Percentiles rank a stretch among this genome's conserved stretches.
phyloP scores from a whole-genome alignment of 2,113 vertebrate genomes.

The Channa argus region DNA sequence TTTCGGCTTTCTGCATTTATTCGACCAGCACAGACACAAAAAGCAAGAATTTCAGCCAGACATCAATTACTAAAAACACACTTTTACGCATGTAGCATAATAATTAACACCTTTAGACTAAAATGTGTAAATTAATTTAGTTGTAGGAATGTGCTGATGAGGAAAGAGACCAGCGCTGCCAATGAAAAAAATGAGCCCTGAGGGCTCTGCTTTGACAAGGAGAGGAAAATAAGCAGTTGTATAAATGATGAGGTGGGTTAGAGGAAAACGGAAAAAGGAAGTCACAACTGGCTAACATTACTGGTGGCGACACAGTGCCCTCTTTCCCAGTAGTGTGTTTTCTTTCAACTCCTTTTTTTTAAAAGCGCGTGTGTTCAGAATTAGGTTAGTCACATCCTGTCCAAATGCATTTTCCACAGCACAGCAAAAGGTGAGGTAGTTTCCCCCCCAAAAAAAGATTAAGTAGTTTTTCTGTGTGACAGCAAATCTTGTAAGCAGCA shows the following conservation, averaged over 20 bases:
- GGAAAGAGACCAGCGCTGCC: neutral
- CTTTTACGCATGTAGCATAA: neutral
- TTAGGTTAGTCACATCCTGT: conserved; percentile 68
- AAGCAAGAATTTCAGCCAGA: neutral
- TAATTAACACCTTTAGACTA: neutral
- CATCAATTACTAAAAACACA: neutral
- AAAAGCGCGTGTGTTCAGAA: conserved; percentile 39
- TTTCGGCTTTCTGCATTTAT: conserved; percentile 5
- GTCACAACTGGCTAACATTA: conserved; percentile 53
- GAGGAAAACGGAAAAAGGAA: conserved; percentile 78
- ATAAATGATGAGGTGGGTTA: conserved; percentile 70
- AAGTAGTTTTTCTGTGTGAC: neutral
- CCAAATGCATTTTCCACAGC: conserved; percentile 47
- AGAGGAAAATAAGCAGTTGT: conserved; percentile 68
- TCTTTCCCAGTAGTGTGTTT: conserved; percentile 66
- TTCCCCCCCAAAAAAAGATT: neutral
- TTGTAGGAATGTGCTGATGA: conserved; percentile 16
- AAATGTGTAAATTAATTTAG: conserved; percentile 3
- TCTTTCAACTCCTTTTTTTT: conserved; percentile 44
- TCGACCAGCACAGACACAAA: neutral
- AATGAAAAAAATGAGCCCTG: conserved; percentile 52
- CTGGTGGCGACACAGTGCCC: conserved; percentile 73
- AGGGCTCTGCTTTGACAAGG: conserved; percentile 45
- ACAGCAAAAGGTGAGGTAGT: conserved; percentile 5
- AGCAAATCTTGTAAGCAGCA: neutral